Percentiles rank a stretch among this genome's conserved stretches.
These are phyloP conservation scores for Erynnis tages DNA, from an alignment of 2,888 invertebrate species.

Conservation along the genomic window DNA sequence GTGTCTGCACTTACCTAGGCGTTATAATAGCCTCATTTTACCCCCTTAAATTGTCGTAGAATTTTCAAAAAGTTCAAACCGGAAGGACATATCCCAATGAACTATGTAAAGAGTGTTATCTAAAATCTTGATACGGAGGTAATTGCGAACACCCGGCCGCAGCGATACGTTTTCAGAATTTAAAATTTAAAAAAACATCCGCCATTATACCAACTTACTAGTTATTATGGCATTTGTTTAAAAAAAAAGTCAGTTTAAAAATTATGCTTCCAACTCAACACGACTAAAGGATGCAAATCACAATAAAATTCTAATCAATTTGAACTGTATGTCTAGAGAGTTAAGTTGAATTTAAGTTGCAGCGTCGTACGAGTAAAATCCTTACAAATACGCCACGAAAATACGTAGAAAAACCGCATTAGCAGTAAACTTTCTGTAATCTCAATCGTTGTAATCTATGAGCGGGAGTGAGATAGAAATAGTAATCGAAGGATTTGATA, in stretches of 20 bases:
- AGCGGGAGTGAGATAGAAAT: conserved; percentile 50
- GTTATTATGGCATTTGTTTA: conserved; percentile 67
- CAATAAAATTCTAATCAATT: neutral
- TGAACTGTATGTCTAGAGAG: neutral
- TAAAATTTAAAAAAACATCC: conserved; percentile 56
- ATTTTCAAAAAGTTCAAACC: conserved; percentile 35
- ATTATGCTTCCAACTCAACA: conserved; percentile 47
- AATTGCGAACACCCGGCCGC: conserved; percentile 68
- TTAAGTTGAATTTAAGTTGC: conserved; percentile 38
- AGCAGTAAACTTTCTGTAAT: conserved; percentile 67
- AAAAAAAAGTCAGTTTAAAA: conserved; percentile 61
- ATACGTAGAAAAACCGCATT: conserved; percentile 70
- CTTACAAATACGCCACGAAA: conserved; percentile 57
- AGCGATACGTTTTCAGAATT: conserved; percentile 61
- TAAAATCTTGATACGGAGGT: conserved; percentile 70
- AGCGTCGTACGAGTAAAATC: conserved; percentile 44
- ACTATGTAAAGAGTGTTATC: conserved; percentile 65
- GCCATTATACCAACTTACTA: conserved; percentile 60
- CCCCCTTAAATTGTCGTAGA: neutral
- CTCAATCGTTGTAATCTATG: conserved; percentile 60
- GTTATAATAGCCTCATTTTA: no score
- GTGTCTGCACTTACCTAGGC: no score
- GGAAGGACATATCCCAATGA: conserved; percentile 66
- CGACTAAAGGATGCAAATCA: conserved; percentile 38
- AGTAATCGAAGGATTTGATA: conserved; percentile 22